Evolutionary conservation across 1,140 invertebrate species (phyloP), one percentile per base, ranked within the genome.

Genomic region (Microplitis mediator): DNA sequence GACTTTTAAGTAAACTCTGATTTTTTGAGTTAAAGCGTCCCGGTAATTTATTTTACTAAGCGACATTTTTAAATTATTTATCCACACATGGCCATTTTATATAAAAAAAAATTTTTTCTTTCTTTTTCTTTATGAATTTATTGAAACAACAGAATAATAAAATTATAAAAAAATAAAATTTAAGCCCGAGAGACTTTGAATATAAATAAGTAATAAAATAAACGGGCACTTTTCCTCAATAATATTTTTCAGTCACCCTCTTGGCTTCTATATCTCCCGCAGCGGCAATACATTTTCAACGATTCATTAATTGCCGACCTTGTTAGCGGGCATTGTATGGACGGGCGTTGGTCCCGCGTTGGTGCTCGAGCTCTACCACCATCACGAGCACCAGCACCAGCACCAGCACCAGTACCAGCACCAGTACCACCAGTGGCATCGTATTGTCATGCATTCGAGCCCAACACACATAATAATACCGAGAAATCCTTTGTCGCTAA

Each of bases 261-360:
- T 70, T 63, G 54, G 16, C 39, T 6, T 52, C 75, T 31, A 58
- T 79, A 76, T 78, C 79, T 80, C 76, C 75, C 73, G 74, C 23
- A 23, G 23, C 23, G 65, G 71, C 74, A 72, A 77, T 74, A 73
- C 73, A 75, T 79, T 76, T 67, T 73, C 75, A 73, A 74, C 75
- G 79, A 81, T 79, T 80, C 79, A 81, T 81, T 80, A 81, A 81
- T 81, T 81, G 78, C 76, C 80, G 80, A 81, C 78, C 77, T 81
- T 81, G 79, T 81, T 80, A 81, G 78, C 75, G 72, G 54, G 79
- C 74, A 81, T 81, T 81, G 80, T 81, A 74, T 45, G 51, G 3
- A 34, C 54, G 64, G 73, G 71, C 77, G 74, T 74, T 35, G 72
- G 75, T 80, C 79, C 75, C 77, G 75, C 54, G 71, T 68, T 76